Conservation (phyloP, 2,113 vertebrate species). For the Nestor notabilis region DNA sequence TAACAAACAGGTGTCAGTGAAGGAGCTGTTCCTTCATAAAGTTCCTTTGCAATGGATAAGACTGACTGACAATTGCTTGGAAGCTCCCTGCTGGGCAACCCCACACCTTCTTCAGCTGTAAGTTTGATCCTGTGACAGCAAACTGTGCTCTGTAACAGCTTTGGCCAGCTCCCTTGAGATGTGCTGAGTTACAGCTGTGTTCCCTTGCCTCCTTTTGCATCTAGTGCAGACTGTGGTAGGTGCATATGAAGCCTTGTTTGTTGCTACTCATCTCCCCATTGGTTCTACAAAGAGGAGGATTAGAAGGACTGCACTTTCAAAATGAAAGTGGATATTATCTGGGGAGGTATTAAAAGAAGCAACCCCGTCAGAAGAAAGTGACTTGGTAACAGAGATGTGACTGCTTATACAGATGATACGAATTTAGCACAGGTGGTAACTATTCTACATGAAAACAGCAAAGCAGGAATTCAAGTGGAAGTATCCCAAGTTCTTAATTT, state of each 20-base stretch:
- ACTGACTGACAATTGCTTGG: slow-evolving; percentile 85
- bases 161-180: not conserved
- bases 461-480: not conserved
- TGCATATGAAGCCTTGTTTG: not conserved
- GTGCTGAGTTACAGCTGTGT: not conserved
- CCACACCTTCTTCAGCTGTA: slow-evolving; percentile 86
- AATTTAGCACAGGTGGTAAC: not conserved
- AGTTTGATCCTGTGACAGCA: slow-evolving; percentile 53
- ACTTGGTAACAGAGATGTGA: not conserved
- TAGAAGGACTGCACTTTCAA: not conserved
- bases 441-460: not conserved
- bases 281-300: not conserved
- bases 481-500: not conserved
- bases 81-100: slow-evolving; percentile 86
- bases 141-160: not conserved
- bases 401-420: not conserved
- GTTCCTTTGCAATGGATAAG: slow-evolving; percentile 85
- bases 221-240: not conserved
- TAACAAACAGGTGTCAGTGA: not conserved
- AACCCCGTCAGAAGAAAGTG: not conserved
- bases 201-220: not conserved
- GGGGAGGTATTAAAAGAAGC: not conserved
- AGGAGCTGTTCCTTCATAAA: slow-evolving; percentile 78
- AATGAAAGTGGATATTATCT: not conserved
- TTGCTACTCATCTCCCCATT: not conserved